Conservation (phyloP, 2,888 invertebrate species). For the Euzetes globulus region DNA sequence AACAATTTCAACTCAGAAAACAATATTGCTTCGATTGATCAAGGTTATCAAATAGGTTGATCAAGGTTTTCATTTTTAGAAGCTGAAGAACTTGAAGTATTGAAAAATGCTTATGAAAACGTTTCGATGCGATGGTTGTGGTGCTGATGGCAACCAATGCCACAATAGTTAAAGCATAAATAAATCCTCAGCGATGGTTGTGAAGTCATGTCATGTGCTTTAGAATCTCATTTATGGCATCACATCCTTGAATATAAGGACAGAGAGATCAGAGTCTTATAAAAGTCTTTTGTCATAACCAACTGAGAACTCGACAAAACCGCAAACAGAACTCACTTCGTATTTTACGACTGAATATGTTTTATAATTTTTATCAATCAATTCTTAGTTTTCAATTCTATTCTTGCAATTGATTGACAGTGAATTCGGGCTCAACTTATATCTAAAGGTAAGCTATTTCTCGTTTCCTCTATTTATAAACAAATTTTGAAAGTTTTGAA, state of each 20-base stretch:
- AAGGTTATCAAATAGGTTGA: too few relatives aligned
- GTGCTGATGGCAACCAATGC: not conserved
- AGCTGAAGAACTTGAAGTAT: too few relatives aligned
- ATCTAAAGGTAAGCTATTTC: too few relatives aligned
- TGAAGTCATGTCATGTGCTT: slow-evolving; percentile 3
- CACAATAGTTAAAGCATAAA: not conserved
- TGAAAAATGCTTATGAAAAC: not conserved
- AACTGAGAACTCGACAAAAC: not conserved
- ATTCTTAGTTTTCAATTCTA: not conserved
- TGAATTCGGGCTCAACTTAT: too few relatives aligned
- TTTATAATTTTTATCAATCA: not conserved
- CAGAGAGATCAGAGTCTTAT: slow-evolving; percentile 10
- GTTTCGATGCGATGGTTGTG: not conserved
- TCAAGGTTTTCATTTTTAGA: too few relatives aligned
- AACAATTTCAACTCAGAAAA: too few relatives aligned
- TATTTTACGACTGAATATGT: not conserved
- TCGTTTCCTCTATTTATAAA: too few relatives aligned
- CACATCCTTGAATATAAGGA: slow-evolving; percentile 26
- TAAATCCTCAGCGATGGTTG: not conserved
- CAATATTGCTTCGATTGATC: too few relatives aligned
- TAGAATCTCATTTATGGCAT: slow-evolving; percentile 20
- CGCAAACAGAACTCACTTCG: not conserved
- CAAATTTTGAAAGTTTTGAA: too few relatives aligned
- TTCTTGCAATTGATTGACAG: not conserved
- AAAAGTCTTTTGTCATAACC: slow-evolving; percentile 6